These are phyloP conservation scores for Ptychodera flava DNA, from an alignment of 35 echinoderm and acorn worm species.

Conservation along the genomic window DNA sequence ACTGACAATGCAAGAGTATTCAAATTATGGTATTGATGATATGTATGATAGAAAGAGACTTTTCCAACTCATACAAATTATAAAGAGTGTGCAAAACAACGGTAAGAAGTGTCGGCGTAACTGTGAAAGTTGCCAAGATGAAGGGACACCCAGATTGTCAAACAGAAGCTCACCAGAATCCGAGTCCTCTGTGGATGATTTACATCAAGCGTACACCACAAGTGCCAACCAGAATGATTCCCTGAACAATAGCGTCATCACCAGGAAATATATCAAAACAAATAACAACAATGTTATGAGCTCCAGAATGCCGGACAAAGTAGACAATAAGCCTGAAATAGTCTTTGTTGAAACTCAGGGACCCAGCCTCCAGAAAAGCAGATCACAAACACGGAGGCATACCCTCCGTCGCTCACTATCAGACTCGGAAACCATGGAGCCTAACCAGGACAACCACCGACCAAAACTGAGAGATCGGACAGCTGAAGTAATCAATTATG, in stretches of 20 bases:
- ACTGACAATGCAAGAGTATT: conserved; percentile 57
- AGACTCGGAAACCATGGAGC: background rate
- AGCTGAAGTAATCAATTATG: background rate
- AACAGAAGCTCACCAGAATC: background rate
- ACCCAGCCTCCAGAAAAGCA: background rate
- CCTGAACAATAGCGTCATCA: background rate
- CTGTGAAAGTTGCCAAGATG: background rate
- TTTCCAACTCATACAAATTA: conserved; percentile 41
- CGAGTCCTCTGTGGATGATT: background rate
- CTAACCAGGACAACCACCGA: background rate
- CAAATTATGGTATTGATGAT: conserved; percentile 37
- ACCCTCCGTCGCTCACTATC: background rate
- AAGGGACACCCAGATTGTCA: background rate
- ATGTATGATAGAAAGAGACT: conserved; percentile 45
- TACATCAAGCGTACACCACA: background rate
- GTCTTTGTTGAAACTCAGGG: background rate
- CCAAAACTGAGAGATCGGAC: background rate
- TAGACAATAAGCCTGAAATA: background rate
- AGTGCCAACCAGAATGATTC: background rate
- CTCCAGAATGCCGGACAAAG: background rate
- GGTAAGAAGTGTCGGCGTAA: background rate
- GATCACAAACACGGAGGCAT: background rate
- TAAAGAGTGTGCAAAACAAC: conserved; percentile 4
- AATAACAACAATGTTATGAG: background rate
- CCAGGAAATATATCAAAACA: background rate